Conservation (phyloP, 2,797 vertebrate genomes). For the Chanos chanos region DNA sequence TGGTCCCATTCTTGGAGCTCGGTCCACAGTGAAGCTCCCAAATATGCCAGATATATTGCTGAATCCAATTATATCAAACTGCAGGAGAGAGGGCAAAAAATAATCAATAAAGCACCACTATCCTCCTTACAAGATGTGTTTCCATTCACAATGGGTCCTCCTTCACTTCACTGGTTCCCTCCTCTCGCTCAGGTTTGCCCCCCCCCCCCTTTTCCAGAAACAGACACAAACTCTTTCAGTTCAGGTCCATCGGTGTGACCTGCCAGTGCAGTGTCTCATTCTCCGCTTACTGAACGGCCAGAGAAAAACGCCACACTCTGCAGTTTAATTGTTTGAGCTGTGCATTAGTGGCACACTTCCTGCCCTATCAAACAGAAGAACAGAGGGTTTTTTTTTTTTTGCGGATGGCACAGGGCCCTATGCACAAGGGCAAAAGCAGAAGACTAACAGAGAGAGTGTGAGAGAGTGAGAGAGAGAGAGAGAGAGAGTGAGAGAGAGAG, state of each 20-base stretch:
- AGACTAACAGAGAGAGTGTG: neutral
- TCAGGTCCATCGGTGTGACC: constrained; percentile 2
- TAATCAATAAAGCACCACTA: constrained; percentile 33
- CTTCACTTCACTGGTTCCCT: constrained; percentile 5
- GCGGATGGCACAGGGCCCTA: no score
- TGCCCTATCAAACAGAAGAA: no score
- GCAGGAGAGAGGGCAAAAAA: neutral
- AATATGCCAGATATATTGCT: constrained; percentile 30
- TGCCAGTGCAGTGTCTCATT: constrained; percentile 16
- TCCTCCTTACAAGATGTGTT: constrained; percentile 19
- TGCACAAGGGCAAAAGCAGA: neutral
- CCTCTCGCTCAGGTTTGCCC: constrained; percentile 5
- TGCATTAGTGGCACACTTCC: no score
- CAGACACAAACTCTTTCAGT: neutral
- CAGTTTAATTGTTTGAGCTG: constrained; percentile 7
- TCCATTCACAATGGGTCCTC: constrained; percentile 6
- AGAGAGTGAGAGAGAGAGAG: neutral
- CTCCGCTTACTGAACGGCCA: constrained; percentile 26
- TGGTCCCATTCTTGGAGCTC: constrained; percentile 25
- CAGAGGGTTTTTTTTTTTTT: no score
- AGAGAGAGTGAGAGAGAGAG: neutral
- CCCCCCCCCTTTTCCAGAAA: neutral
- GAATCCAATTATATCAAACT: constrained; percentile 42
- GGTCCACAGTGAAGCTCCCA: constrained; percentile 14
- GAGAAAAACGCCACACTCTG: constrained; percentile 2